Base-by-base conservation (phyloP, 2,797 vertebrate genomes). In the Tenualosa thibaudeaui region DNA sequence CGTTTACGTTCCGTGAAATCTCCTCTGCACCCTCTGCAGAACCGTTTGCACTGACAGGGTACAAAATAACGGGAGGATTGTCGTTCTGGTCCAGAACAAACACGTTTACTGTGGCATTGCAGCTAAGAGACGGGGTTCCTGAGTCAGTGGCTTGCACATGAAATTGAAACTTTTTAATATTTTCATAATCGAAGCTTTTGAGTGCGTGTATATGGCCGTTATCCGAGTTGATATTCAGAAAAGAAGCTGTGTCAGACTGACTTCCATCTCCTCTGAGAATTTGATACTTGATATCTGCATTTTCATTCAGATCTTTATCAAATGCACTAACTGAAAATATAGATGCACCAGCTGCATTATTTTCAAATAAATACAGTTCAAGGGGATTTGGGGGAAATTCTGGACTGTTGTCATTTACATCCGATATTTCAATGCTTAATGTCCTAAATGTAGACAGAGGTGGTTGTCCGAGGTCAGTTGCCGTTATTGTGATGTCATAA, bases 361-460 rank as follows among this genome's bases (percentile, higher is more conserved):
- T 96, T 90, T 96, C 96, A 62, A 83, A 65, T 81, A 97, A 88
- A 0, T 96, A 96, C 78, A 96, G 92, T 0, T 93, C 92, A 86
- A 96, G 93, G 24, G 94, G 94, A 19, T 93, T 93, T 88, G 95
- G 93, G 0, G 87, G 0, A 60, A 97, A 97, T 0, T 53, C 86
- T 0, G 96, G 96, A 0, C 92, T 92, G 0, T 97, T 96, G 88
- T 97, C 96, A 0, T 97, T 97, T 51, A 96, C 92, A 0, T 96
- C 96, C 0, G 95, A 95, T 40, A 97, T 93, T 0, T 92, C 88
- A 60, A 97, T 86, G 0, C 60, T 91, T 7, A 97, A 56, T 1
- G 85, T 93, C 90, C 92, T 94, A 0, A n/a, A 84, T 40, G 94
- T 91, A 40, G 91, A 91, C 46, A 96, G 89, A 0, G 95, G 54